These are phyloP conservation scores for Megaleporinus macrocephalus DNA, from an alignment of 2,113 vertebrate species.

Conservation along the genomic window DNA sequence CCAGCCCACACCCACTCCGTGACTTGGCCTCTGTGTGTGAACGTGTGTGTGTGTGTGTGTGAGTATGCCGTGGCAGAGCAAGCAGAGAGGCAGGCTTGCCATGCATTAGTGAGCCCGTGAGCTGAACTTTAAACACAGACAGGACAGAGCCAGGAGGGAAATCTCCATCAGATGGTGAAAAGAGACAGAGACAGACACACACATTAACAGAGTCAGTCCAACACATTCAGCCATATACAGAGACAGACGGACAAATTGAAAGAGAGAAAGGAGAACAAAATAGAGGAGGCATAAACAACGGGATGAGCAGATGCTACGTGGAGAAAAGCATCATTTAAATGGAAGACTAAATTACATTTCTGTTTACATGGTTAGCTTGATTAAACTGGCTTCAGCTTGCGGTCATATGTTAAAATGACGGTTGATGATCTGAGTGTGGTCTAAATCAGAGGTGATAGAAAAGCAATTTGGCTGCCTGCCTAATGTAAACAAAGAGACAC, in stretches of 20 bases:
- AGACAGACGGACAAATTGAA: background rate
- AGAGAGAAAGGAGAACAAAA: background rate
- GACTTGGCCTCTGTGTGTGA: background rate
- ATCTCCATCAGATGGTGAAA: slow-evolving; percentile 2
- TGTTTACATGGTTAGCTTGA: background rate
- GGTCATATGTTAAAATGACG: background rate
- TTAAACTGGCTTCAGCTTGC: background rate
- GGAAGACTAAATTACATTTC: background rate
- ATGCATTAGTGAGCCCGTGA: slow-evolving; percentile 3
- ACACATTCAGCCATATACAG: background rate
- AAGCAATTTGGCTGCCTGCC: background rate
- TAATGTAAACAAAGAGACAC: background rate
- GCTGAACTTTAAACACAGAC: background rate
- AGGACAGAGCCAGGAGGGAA: slow-evolving; percentile 4
- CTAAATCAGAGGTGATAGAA: background rate
- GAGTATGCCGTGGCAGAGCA: background rate
- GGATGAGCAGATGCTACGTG: no score
- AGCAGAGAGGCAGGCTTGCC: background rate
- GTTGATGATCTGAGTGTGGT: background rate
- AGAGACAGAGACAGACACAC: background rate
- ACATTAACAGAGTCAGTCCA: background rate
- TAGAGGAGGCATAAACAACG: background rate
- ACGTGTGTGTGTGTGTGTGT: background rate
- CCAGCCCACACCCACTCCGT: background rate
- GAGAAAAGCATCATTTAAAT: background rate